Evolutionary conservation across 1,140 invertebrate genomes (phyloP).

Genomic region (Lucilia cuprina): DNA sequence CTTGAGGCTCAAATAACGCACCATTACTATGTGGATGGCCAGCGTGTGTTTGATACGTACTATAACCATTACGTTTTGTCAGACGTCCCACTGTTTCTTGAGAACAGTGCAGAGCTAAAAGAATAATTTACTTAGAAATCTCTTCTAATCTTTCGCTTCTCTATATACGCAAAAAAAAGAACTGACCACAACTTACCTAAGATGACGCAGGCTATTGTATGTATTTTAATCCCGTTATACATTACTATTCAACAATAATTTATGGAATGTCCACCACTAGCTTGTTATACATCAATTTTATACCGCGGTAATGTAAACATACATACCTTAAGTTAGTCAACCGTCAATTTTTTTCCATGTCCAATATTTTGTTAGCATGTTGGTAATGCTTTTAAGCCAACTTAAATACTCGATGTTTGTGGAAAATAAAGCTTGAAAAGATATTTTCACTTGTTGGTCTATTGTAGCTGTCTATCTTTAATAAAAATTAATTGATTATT

Average conservation of each 20-base stretch:
- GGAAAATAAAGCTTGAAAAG: neutral
- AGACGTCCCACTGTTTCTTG: slow-evolving; percentile 43
- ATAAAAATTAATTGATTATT: neutral
- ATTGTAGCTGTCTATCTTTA: neutral
- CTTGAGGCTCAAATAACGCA: slow-evolving; percentile 18
- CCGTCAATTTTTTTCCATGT: slow-evolving; percentile 1
- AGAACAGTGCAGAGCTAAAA: slow-evolving; percentile 43
- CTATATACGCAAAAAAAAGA: neutral
- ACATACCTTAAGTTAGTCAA: slow-evolving; percentile 10
- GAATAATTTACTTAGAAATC: neutral
- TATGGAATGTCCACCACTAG: slow-evolving; percentile 19
- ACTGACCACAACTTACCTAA: slow-evolving; percentile 3
- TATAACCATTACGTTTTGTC: slow-evolving; percentile 53
- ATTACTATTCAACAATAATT: slow-evolving; percentile 31
- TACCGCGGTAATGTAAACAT: neutral
- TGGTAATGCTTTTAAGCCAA: neutral
- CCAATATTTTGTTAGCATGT: slow-evolving; percentile 15
- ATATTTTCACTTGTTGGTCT: neutral
- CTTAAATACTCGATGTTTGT: neutral
- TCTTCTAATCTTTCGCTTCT: neutral
- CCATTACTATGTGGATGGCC: slow-evolving; percentile 36
- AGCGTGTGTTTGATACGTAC: slow-evolving; percentile 42
- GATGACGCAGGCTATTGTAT: slow-evolving; percentile 13
- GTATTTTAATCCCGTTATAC: slow-evolving; percentile 8
- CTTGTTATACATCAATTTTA: slow-evolving; percentile 33